Percentiles rank a stretch among this genome's conserved stretches.
Evolutionary conservation across 1,140 invertebrate species (phyloP).

Genomic region (Diorhabda elongata): DNA sequence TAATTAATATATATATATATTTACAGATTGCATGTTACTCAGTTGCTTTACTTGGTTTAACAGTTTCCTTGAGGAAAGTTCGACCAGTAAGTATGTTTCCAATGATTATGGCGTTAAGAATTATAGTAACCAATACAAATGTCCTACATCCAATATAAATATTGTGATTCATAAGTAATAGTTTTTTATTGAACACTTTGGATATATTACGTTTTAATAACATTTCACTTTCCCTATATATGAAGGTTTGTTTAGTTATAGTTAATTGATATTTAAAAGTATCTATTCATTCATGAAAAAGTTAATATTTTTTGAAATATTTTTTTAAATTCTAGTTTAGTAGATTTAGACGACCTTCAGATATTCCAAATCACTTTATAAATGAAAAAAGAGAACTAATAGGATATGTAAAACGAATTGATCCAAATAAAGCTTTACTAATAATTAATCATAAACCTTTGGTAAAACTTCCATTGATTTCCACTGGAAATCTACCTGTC

Average conservation of each 20-base stretch:
- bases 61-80: constrained; percentile 50
- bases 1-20: constrained; percentile 17
- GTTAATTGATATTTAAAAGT: too few relatives aligned
- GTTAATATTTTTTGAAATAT: neutral
- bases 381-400: constrained; percentile 45
- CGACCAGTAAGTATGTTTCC: constrained; percentile 49
- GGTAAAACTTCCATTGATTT: constrained; percentile 44
- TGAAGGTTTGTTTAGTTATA: too few relatives aligned
- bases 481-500: constrained; percentile 49
- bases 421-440: constrained; percentile 48
- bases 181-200: too few relatives aligned
- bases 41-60: constrained; percentile 49
- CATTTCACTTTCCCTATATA: too few relatives aligned
- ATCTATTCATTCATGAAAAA: too few relatives aligned
- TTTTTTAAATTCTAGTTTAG: constrained; percentile 45
- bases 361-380: constrained; percentile 52
- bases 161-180: too few relatives aligned
- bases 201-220: too few relatives aligned
- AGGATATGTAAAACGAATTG: constrained; percentile 48
- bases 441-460: constrained; percentile 53
- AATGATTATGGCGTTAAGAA: too few relatives aligned
- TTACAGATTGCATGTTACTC: constrained; percentile 53
- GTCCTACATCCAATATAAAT: too few relatives aligned
- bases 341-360: constrained; percentile 49
- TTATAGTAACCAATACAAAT: too few relatives aligned